These are phyloP conservation scores for Myotis lucifugus DNA, from an alignment of 2,113 vertebrate species.

Conservation along the genomic window DNA sequence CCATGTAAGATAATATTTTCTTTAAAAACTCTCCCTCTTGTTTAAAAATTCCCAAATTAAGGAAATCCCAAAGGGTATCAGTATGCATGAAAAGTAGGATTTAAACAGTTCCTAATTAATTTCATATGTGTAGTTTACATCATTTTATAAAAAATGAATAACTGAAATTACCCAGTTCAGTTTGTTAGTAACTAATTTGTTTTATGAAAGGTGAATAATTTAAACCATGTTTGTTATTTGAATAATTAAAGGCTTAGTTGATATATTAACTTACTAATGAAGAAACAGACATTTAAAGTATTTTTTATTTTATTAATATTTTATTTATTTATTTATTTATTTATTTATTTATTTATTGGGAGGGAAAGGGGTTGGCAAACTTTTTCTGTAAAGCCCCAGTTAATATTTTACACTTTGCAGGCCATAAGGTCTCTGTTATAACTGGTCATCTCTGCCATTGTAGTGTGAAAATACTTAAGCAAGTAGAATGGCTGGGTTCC, in stretches of 20 bases:
- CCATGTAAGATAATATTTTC: not conserved
- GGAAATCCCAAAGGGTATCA: constrained; percentile 2
- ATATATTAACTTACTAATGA: constrained; percentile 42
- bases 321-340: not conserved
- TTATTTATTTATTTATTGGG: not conserved
- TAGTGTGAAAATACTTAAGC: not conserved
- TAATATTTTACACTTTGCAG: not conserved
- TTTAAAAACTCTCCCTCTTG: not conserved
- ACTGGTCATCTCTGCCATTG: not conserved
- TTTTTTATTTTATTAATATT: not conserved
- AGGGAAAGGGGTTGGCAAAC: not conserved
- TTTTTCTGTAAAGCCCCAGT: not conserved
- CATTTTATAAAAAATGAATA: not conserved
- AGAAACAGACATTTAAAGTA: not conserved
- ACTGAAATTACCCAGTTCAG: constrained; percentile 18
- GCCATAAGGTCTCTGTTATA: not conserved
- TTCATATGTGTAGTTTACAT: not conserved
- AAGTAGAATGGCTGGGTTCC: not conserved
- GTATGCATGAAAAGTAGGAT: not conserved
- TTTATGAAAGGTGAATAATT: constrained; percentile 25
- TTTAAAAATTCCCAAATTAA: constrained; percentile 1
- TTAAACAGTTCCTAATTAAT: constrained; percentile 30
- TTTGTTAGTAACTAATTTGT: constrained; percentile 51
- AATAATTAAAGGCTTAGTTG: constrained; percentile 37
- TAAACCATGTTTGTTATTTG: not conserved